Percentiles rank a stretch among this genome's conserved stretches.
These are phyloP conservation scores for Mallotus villosus DNA, from an alignment of 2,797 vertebrate genomes.

Conservation along the genomic window DNA sequence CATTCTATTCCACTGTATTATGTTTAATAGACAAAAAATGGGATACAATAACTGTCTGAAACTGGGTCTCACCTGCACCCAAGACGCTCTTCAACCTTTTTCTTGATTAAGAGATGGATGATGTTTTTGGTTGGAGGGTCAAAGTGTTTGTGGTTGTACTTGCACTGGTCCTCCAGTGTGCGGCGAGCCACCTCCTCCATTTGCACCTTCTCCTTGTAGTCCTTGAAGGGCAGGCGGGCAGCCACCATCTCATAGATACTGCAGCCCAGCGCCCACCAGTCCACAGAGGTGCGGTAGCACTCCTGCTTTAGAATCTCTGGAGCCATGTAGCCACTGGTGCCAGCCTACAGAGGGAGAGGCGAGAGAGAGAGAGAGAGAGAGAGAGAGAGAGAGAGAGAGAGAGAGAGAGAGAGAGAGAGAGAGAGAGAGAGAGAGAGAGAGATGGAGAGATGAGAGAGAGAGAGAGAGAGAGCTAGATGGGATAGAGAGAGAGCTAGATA, in stretches of 20 bases:
- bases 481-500: too few relatives aligned
- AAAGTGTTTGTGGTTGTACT: conserved; percentile 84
- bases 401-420: background rate
- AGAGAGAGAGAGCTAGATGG: background rate
- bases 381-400: background rate
- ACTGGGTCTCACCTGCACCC: conserved; percentile 80
- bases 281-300: conserved; percentile 86
- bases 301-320: conserved; percentile 88
- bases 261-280: conserved; percentile 95
- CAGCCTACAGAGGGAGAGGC: conserved; percentile 76
- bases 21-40: too few relatives aligned
- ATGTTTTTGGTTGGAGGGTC: conserved; percentile 82
- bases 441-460: background rate
- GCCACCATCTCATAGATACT: conserved; percentile 96
- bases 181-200: conserved; percentile 91
- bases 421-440: background rate
- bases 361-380: background rate
- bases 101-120: conserved; percentile 87
- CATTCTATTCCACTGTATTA: conserved; percentile 73
- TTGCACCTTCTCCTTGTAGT: conserved; percentile 86
- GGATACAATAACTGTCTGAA: conserved; percentile 47
- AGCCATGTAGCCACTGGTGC: conserved; percentile 93
- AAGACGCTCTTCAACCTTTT: conserved; percentile 85
- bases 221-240: conserved; percentile 90
- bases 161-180: conserved; percentile 85